Evolutionary conservation across 2,113 vertebrate genomes (phyloP).

Genomic region (Brachypodius melanocephalos): DNA sequence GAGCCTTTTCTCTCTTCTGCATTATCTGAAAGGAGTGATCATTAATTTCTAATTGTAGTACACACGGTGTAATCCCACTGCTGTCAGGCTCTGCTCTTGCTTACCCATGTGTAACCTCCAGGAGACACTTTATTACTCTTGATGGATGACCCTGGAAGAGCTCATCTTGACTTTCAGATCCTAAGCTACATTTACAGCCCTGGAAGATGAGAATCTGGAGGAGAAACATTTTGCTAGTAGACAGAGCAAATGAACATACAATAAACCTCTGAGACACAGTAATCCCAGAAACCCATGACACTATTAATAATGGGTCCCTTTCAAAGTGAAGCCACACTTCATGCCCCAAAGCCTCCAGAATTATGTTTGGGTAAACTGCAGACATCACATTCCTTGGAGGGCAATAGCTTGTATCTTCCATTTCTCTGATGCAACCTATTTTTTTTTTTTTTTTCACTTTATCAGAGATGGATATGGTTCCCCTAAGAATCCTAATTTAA

Average conservation of each 20-base stretch:
- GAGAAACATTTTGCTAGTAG: conserved; percentile 53
- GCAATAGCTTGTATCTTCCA: conserved; percentile 19
- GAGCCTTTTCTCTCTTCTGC: conserved; percentile 5
- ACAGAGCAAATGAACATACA: conserved; percentile 50
- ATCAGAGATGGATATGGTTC: conserved; percentile 30
- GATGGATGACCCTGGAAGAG: conserved; percentile 56
- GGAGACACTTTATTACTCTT: conserved; percentile 57
- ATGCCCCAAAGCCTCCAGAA: conserved; percentile 51
- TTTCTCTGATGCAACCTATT: conserved; percentile 5
- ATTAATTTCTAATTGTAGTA: conserved; percentile 59
- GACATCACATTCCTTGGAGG: conserved; percentile 42
- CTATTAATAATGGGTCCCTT: conserved; percentile 56
- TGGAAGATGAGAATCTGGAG: conserved; percentile 28
- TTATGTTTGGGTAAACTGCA: conserved; percentile 49
- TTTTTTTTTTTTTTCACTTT: background rate
- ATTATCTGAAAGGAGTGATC: conserved; percentile 7
- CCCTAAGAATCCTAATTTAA: conserved; percentile 51
- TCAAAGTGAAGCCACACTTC: conserved; percentile 33
- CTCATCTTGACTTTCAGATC: conserved; percentile 43
- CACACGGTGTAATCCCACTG: background rate
- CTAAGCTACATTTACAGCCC: conserved; percentile 36
- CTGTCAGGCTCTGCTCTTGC: background rate
- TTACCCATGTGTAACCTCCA: conserved; percentile 37
- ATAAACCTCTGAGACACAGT: conserved; percentile 56
- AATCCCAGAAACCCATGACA: conserved; percentile 52